Conservation (phyloP, 2,888 invertebrate genomes). For the Blomia tropicalis region DNA sequence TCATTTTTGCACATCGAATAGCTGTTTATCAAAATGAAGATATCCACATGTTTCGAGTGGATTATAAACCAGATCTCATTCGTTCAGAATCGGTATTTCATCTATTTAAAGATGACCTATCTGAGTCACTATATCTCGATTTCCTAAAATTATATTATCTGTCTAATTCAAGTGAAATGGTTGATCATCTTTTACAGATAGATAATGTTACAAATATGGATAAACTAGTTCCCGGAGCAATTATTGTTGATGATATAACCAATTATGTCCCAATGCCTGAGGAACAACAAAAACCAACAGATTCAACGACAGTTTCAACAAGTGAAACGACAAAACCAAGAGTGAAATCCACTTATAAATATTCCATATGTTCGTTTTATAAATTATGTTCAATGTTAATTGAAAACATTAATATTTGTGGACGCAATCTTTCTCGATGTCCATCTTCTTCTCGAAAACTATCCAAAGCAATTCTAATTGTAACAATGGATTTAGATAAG, state of each 20-base stretch:
- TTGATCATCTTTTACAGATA: not conserved
- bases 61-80: not conserved
- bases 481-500: not conserved
- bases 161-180: not conserved
- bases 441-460: not conserved
- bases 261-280: not conserved
- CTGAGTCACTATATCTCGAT: not conserved
- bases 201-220: not conserved
- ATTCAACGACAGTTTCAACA: not conserved
- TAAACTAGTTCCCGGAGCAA: not conserved
- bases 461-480: not conserved
- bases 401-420: not conserved
- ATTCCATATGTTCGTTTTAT: not conserved
- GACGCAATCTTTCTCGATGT: not conserved
- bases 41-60: not conserved
- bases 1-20: not conserved
- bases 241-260: slow-evolving; percentile 1
- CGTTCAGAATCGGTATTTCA: not conserved
- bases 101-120: not conserved
- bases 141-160: not conserved
- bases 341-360: not conserved
- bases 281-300: no score
- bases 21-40: not conserved
- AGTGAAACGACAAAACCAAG: not conserved
- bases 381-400: not conserved